phyloP scores from a whole-genome alignment of 2,797 vertebrate species.

The Ctenochaetus hawaiiensis region DNA sequence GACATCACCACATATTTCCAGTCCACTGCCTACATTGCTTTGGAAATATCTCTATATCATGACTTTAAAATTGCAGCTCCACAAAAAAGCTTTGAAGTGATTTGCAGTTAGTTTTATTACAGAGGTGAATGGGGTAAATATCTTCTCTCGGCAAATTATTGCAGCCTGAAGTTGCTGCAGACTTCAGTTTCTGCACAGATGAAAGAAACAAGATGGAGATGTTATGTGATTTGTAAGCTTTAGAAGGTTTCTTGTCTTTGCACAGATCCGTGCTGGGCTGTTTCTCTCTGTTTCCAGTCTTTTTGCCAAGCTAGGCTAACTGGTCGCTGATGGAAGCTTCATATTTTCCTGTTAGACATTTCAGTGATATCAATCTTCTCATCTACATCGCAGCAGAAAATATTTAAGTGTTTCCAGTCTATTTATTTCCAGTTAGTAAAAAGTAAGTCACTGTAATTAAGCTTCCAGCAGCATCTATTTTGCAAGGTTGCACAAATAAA shows the following conservation, averaged over 20 bases:
- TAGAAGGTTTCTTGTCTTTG: background rate
- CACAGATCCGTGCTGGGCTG: background rate
- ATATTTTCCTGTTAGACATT: background rate
- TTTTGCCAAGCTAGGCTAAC: background rate
- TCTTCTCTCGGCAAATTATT: background rate
- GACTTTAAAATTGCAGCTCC: background rate
- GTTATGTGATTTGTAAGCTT: background rate
- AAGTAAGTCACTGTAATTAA: background rate
- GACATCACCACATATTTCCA: no score
- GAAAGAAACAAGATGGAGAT: background rate
- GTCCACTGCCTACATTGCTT: no score
- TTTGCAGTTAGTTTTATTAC: background rate
- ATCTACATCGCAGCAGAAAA: background rate
- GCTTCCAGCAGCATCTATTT: conserved; percentile 3
- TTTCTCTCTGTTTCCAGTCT: background rate
- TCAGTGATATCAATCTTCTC: background rate
- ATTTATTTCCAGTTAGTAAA: background rate
- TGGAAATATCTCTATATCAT: no score
- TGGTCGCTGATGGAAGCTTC: background rate
- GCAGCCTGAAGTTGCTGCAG: no score
- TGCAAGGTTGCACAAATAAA: background rate
- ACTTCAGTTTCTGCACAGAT: no score
- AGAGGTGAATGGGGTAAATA: background rate
- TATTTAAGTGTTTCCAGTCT: background rate
- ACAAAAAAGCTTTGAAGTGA: background rate